A percentile compares a stretch with the other conserved stretches of the same genome.
phyloP scores from a whole-genome alignment of 2,113 vertebrate species.

The Stercorarius parasiticus region DNA sequence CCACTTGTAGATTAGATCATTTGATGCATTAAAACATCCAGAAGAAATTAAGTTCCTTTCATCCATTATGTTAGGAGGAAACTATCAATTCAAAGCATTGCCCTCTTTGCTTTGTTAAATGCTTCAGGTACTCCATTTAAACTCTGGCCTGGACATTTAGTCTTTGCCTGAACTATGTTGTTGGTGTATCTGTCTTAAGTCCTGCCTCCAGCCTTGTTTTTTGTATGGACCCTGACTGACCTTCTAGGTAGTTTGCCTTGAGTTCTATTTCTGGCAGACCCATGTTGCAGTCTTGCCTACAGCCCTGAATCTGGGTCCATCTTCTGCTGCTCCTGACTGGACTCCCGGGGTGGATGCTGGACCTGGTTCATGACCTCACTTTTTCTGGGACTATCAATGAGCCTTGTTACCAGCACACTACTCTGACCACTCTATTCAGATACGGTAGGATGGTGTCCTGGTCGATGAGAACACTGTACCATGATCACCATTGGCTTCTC shows the following conservation, averaged over 20 bases:
- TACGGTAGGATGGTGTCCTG: not conserved
- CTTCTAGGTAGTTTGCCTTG: not conserved
- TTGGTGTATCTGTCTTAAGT: not conserved
- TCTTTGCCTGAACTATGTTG: not conserved
- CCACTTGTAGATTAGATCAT: not conserved
- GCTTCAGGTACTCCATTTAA: not conserved
- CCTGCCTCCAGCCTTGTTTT: not conserved
- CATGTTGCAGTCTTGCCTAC: not conserved
- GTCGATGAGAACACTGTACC: not conserved
- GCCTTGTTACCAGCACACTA: not conserved
- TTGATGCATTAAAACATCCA: not conserved
- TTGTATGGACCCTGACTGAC: not conserved
- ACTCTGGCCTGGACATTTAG: not conserved
- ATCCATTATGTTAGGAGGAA: not conserved
- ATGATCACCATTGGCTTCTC: not conserved
- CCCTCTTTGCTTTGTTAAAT: not conserved
- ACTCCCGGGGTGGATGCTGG: not conserved
- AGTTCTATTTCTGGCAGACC: not conserved
- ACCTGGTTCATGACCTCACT: not conserved
- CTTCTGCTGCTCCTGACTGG: not conserved
- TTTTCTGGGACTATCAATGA: not conserved
- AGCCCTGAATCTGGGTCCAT: not conserved
- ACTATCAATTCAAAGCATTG: not conserved
- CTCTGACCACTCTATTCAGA: not conserved
- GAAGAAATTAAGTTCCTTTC: not conserved